Evolutionary conservation across 2,113 vertebrate genomes (phyloP), one percentile per base, ranked within the genome.

Genomic region (Alectura lathami): DNA sequence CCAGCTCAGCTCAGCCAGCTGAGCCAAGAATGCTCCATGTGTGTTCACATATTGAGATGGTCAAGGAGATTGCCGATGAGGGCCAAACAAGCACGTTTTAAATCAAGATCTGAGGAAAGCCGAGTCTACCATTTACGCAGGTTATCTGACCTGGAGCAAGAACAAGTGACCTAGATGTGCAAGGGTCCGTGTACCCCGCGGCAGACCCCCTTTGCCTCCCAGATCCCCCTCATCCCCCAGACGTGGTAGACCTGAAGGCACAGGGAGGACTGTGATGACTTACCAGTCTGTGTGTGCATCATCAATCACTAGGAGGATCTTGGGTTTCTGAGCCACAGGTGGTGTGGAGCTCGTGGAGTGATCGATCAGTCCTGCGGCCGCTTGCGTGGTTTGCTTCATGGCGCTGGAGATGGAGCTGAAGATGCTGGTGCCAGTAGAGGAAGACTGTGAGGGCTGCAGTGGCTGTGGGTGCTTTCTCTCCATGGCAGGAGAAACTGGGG

Each of bases 401-500:
- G 99, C 98, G 5, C 99, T 99, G 97, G 99, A 99, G 97, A 99
- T 98, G 91, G 99, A 99, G 95, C 98, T 99, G 94, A 99, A 99
- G 83, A 99, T 98, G 94, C 98, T 98, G 70, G 98, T 97, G 3
- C 98, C 96, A 1, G 97, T 62, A 1, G 98, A 97, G 68, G 97
- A 93, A 0, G 98, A 91, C 27, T 97, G 97, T 0, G 93, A 91
- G 40, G 97, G 97, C 17, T 97, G 97, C 2, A 96, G 96, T 24
- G 98, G 98, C 50, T 98, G 97, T 0, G 88, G 96, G 26, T 98
- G 98, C 72, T 98, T 98, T 34, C 99, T 98, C 96, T 98, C 98
- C 4, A 54, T 98, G 73, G 99, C 99, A 0, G 99, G 99, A 26
- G 98, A 98, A 4, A 98, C 98, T 0, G 98, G 98, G 32, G 98